Evolutionary conservation across 2,113 vertebrate species (phyloP), one percentile per base, ranked within the genome.

Genomic region (Alligator sinensis): DNA sequence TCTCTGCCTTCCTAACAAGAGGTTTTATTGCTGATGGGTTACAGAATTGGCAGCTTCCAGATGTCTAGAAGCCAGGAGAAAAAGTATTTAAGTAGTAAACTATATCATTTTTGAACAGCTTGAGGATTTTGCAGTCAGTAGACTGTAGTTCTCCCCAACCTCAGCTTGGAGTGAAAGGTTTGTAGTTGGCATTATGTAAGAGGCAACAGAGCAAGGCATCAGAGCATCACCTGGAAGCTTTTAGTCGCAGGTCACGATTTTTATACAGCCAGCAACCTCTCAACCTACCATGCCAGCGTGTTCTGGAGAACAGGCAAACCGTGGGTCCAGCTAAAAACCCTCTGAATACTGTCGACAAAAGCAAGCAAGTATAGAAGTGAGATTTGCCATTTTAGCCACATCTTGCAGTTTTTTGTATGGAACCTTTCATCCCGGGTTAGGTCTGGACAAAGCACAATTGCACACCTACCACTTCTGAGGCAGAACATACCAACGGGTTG

Each of bases 1-100:
- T 94, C 93, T 94, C 87, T 95, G 97, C 96, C 91, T 94, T 96
- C 91, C 78, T 96, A 95, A 93, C 16, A 55, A 97, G 96, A 91
- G 95, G 90, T 94, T 97, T 97, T 94, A 18, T 78, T 92, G 94
- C 96, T 95, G 92, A 87, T 89, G 80, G 89, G 84, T 91, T 95
- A 83, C 84, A 92, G 95, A 95, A 90, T 93, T 82, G 94, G 92
- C 91, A 94, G 83, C 89, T 96, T 97, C 93, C 95, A 94, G 63
- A 93, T 84, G 92, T 94, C 93, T 76, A 86, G 54, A 95, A 96
- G 96, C 96, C 91, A 58, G 27, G 58, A 60, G 93, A 66, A 93
- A 78, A 93, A 91, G 80, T 90, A 86, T 97, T 96, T 91, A 86
- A 94, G 78, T 90, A 94, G 94, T 95, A 90, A 96, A 93, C 21